Percentiles rank a stretch among this genome's conserved stretches.
Conservation (phyloP, 2,888 invertebrate species). For the Frankliniella fusca region DNA sequence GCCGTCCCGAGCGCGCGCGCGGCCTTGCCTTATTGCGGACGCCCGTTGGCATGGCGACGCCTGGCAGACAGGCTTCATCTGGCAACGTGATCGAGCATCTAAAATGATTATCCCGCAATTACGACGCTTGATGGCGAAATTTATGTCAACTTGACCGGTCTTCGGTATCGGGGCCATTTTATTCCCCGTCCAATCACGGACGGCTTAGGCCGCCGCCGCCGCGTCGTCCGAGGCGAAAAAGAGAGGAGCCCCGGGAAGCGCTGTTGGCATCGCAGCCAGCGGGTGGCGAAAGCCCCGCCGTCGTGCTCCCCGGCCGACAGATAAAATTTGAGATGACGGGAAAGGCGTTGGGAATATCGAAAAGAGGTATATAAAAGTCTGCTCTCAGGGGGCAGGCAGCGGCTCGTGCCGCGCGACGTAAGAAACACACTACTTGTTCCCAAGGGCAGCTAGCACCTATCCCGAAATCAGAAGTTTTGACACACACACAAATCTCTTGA, state of each 20-base stretch:
- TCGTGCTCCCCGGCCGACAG: background rate
- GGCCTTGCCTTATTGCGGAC: background rate
- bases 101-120: constrained; percentile 10
- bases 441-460: no score
- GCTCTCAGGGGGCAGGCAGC: no score
- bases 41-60: background rate
- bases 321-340: no score
- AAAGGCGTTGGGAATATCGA: no score
- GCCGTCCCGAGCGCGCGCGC: background rate
- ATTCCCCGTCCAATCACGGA: background rate
- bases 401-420: no score
- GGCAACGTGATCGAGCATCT: background rate
- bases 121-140: constrained; percentile 7
- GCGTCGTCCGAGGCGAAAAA: background rate
- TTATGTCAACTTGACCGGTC: constrained; percentile 26
- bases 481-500: no score
- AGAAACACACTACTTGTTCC: no score
- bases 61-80: background rate
- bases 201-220: background rate
- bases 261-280: background rate
- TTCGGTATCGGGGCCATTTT: constrained; percentile 7
- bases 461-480: no score
- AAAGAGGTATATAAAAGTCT: no score
- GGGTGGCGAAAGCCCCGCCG: background rate
- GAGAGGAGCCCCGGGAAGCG: background rate